Percentiles rank a stretch among this genome's conserved stretches.
phyloP scores from a whole-genome alignment of 2,797 vertebrate species.

The Phrynocephalus vlangalii region DNA sequence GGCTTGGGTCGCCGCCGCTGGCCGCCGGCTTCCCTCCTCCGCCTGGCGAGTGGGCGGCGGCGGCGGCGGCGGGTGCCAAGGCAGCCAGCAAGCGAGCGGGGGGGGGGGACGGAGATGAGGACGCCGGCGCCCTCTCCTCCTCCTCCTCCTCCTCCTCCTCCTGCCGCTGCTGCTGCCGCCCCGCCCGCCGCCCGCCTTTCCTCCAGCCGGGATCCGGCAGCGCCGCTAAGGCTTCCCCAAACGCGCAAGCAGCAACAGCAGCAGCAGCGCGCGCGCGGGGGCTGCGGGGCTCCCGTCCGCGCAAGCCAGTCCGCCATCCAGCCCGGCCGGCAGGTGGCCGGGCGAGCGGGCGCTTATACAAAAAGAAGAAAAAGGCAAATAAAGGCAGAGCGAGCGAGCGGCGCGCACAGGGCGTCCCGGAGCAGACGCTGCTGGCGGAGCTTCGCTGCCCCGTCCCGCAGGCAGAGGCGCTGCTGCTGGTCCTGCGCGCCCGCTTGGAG shows the following conservation, averaged over 20 bases:
- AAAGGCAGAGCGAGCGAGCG: neutral
- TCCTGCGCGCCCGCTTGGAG: too few relatives aligned
- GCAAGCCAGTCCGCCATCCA: too few relatives aligned
- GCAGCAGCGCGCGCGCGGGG: too few relatives aligned
- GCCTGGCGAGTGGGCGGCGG: conserved; percentile 21
- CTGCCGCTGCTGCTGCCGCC: neutral
- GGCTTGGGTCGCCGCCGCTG: neutral
- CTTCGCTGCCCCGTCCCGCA: too few relatives aligned
- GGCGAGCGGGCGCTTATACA: neutral
- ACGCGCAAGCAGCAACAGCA: neutral
- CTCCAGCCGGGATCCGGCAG: neutral
- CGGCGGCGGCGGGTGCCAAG: neutral
- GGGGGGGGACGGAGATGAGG: too few relatives aligned
- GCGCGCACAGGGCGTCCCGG: too few relatives aligned
- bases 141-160: neutral
- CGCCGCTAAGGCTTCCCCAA: too few relatives aligned
- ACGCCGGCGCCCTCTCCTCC: neutral
- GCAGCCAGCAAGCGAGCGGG: too few relatives aligned
- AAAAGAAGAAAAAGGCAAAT: neutral
- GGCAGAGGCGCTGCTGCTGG: too few relatives aligned
- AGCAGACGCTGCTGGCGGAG: neutral
- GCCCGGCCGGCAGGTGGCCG: too few relatives aligned
- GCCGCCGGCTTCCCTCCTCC: neutral
- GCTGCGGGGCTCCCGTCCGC: too few relatives aligned
- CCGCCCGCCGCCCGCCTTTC: neutral